These are phyloP conservation scores for Triplophysa bombifrons DNA, from an alignment of 2,797 vertebrate genomes.

Conservation along the genomic window DNA sequence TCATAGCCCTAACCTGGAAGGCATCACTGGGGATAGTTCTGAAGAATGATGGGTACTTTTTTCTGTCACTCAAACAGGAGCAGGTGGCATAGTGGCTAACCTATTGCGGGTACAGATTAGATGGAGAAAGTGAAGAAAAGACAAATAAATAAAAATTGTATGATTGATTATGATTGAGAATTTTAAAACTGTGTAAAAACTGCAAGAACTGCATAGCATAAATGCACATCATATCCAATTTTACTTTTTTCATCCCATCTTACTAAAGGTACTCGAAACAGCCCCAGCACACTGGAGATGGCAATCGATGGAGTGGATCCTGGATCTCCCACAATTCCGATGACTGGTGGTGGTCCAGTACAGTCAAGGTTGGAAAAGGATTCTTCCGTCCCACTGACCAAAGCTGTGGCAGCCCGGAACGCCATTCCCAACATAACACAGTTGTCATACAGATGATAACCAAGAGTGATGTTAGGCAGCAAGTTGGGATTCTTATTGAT, in stretches of 20 bases:
- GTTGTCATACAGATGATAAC: conserved; percentile 76
- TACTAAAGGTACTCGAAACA: conserved; percentile 65
- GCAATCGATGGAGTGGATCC: conserved; percentile 64
- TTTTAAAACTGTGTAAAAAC: too few species aligned
- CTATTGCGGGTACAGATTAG: conserved; percentile 11
- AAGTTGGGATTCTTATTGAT: conserved; percentile 71
- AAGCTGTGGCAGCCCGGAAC: conserved; percentile 69
- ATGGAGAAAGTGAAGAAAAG: not conserved
- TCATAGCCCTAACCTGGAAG: conserved; percentile 55
- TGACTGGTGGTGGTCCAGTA: conserved; percentile 51
- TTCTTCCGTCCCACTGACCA: conserved; percentile 58
- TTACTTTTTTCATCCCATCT: conserved; percentile 16
- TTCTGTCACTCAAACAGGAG: conserved; percentile 55
- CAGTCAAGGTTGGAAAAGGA: conserved; percentile 41
- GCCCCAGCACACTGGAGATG: conserved; percentile 62
- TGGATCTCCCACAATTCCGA: conserved; percentile 64
- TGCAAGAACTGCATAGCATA: not conserved
- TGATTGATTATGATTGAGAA: not conserved
- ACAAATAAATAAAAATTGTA: not conserved
- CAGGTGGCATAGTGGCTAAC: conserved; percentile 55
- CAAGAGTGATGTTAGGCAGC: conserved; percentile 73
- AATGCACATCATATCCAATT: not conserved
- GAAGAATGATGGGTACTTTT: conserved; percentile 52
- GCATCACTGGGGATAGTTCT: conserved; percentile 59
- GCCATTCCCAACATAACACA: conserved; percentile 70